These are phyloP conservation scores for Myiozetetes cayanensis DNA, from an alignment of 2,113 vertebrate species.

Conservation along the genomic window DNA sequence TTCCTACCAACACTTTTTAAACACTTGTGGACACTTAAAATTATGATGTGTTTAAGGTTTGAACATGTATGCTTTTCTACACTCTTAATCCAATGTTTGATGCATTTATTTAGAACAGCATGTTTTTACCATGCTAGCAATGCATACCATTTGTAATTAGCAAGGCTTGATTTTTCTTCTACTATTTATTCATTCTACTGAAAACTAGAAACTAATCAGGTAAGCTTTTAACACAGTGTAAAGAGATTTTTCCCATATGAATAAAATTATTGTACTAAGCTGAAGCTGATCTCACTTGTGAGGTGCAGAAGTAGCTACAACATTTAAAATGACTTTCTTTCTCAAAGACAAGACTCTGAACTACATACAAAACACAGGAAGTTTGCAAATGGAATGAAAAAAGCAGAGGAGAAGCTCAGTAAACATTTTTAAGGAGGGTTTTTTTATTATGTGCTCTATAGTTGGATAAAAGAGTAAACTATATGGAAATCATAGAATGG, in stretches of 20 bases:
- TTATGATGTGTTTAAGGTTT: constrained; percentile 83
- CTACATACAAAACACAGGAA: neutral
- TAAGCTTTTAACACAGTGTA: neutral
- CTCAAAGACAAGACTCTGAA: neutral
- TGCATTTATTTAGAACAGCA: constrained; percentile 56
- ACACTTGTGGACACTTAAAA: constrained; percentile 80
- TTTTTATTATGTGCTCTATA: neutral
- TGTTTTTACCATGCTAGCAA: constrained; percentile 37
- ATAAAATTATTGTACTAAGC: neutral
- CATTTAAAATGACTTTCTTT: neutral
- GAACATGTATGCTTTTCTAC: constrained; percentile 78
- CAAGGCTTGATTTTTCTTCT: neutral
- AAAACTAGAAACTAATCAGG: neutral
- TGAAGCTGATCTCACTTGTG: neutral
- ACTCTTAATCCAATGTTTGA: constrained; percentile 74
- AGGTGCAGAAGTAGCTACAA: neutral
- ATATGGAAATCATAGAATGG: neutral
- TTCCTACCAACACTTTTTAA: constrained; percentile 78
- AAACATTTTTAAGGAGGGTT: neutral
- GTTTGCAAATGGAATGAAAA: neutral
- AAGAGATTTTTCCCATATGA: neutral
- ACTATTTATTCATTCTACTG: neutral
- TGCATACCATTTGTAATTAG: constrained; percentile 5
- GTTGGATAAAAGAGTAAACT: constrained; percentile 16
- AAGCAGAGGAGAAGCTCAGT: constrained; percentile 1